Evolutionary conservation across 64 coral and sea anemone genomes (phyloP), one percentile per base, ranked within the genome.

Genomic region (Trachythela sp.): DNA sequence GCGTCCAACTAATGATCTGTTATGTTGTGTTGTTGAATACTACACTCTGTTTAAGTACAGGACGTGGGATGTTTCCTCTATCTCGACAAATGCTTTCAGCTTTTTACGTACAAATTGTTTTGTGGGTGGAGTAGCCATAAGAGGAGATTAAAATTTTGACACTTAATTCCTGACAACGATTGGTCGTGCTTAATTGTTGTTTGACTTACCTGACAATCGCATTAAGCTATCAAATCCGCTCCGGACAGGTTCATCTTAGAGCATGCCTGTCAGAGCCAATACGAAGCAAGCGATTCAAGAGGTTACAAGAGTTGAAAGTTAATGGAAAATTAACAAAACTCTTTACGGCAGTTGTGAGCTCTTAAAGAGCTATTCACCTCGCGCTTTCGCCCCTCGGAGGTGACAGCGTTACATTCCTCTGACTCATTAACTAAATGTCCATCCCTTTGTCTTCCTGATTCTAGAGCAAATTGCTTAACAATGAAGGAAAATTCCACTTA

Each of bases 41-140:
- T 26, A n/a, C 20, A 26, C 20, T 27, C 33, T 37, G 75, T 39
- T 80, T 35, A 80, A 80, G 75, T 30, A 45, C 11, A 35, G 4
- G 34, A 0, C 37, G 75, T 39, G 37, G 31, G n/a, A 15, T 8
- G 37, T 37, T 80, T 35, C 33, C 75, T 80, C 34, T 35, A 35
- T 80, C 75, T 39, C 75, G 37, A 80, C 75, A 64, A 80, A 80
- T 80, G 75, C 33, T 39, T 31, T 68, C 20, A 31, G 59, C 59
- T 68, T 80, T 80, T 80, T 80, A 80, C 75, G 75, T 39, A 6
- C 75, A 80, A 80, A 39, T 80, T 80, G 75, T 30, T 80, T 36
- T 80, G 75, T 80, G 75, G 75, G 75, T 80, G 75, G 75, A 80
- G 75, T 80, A n/a, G 33, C 75, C 37, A 80, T 30, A 80, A 80